Evolutionary conservation across 2,888 invertebrate species (phyloP).

Genomic region (Hanleya hanleyi): DNA sequence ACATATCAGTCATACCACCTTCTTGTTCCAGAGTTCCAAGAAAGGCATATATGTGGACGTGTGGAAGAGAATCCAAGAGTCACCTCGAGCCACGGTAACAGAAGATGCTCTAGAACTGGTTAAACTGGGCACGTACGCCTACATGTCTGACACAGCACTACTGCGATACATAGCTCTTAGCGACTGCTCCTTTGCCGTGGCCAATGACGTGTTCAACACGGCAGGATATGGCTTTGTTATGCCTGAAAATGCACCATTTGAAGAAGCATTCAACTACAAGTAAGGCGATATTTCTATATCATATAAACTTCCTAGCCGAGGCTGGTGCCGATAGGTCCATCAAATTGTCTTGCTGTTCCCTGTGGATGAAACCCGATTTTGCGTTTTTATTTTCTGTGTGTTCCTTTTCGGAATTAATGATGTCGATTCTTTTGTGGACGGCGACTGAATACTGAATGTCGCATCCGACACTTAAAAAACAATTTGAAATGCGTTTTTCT

Average conservation of each 20-base stretch:
- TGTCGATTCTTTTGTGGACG: too few relatives aligned
- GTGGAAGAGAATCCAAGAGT: not conserved
- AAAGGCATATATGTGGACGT: not conserved
- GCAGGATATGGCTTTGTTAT: constrained; percentile 44
- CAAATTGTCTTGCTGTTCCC: too few relatives aligned
- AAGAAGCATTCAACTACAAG: constrained; percentile 41
- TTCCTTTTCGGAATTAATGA: too few relatives aligned
- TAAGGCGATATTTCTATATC: too few relatives aligned
- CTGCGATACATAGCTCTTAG: constrained; percentile 36
- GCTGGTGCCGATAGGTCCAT: too few relatives aligned
- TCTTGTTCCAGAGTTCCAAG: not conserved
- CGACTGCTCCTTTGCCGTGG: constrained; percentile 35
- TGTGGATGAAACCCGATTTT: too few relatives aligned
- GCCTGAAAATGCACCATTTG: constrained; percentile 40
- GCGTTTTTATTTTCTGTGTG: too few relatives aligned
- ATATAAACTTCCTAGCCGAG: too few relatives aligned
- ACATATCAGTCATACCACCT: too few relatives aligned
- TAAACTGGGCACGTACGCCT: constrained; percentile 29
- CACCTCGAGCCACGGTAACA: constrained; percentile 34
- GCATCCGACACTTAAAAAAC: too few relatives aligned
- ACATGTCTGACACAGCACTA: constrained; percentile 40
- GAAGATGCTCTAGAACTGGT: constrained; percentile 37
- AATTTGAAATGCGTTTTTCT: too few relatives aligned
- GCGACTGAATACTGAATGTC: too few relatives aligned
- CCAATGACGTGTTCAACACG: constrained; percentile 44